Conservation (phyloP, 2,113 vertebrate genomes). For the Apus apus region DNA sequence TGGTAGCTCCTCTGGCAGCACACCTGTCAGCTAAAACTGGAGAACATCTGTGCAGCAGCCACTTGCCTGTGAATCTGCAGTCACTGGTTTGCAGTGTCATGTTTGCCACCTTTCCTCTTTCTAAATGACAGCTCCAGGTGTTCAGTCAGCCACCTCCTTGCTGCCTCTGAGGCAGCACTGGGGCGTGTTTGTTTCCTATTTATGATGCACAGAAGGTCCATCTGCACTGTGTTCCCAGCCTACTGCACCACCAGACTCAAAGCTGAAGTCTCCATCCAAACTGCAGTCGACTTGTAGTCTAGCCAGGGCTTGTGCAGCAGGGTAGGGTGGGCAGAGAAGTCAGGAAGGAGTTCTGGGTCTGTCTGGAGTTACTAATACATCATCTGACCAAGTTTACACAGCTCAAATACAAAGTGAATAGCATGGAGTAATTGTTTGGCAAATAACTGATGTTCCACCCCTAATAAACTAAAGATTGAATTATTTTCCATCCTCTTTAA, state of each 20-base stretch:
- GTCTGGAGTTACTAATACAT: neutral
- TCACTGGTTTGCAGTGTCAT: neutral
- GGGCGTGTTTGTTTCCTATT: neutral
- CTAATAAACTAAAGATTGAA: neutral
- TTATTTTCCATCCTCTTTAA: neutral
- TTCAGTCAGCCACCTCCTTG: neutral
- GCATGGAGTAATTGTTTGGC: neutral
- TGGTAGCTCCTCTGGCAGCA: neutral
- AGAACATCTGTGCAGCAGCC: neutral
- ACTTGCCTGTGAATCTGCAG: neutral
- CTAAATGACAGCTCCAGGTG: neutral
- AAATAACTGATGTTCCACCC: neutral
- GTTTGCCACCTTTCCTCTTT: neutral
- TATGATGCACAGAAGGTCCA: rapidly evolving
- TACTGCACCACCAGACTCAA: neutral
- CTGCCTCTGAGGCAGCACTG: neutral
- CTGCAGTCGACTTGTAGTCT: neutral
- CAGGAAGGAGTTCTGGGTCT: neutral
- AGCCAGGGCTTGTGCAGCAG: neutral
- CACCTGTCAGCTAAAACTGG: neutral
- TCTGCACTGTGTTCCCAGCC: neutral
- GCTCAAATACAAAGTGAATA: neutral
- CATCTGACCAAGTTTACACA: too few relatives aligned
- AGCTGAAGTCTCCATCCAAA: neutral
- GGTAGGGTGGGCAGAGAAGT: neutral